Evolutionary conservation across 2,113 vertebrate genomes (phyloP).

Genomic region (Zosterops pallidus): DNA sequence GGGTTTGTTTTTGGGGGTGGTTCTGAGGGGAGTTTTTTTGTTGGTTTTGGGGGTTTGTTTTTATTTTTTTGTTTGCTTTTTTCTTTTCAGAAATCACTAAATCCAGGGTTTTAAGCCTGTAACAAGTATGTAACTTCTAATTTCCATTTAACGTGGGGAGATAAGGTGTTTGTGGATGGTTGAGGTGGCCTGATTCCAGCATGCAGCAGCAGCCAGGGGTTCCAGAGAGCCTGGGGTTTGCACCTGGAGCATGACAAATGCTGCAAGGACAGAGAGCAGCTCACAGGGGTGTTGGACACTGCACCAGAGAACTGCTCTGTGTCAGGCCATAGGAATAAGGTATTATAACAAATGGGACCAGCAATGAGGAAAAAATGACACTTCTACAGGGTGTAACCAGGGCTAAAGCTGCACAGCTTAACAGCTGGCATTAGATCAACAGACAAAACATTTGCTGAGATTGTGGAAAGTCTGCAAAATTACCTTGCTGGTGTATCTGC

Average conservation of each 20-base stretch:
- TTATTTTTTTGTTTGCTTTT: too few relatives aligned
- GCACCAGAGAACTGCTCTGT: not conserved
- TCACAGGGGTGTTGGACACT: not conserved
- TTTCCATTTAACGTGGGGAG: not conserved
- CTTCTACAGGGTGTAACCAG: not conserved
- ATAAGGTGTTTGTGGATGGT: rapidly evolving
- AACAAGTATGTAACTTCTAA: not conserved
- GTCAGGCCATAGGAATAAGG: not conserved
- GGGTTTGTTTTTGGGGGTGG: too few relatives aligned
- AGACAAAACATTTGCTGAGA: constrained; percentile 55
- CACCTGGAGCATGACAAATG: not conserved
- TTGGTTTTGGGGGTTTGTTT: too few relatives aligned
- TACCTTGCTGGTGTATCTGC: constrained; percentile 3
- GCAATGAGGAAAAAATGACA: not conserved
- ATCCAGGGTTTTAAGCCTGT: not conserved
- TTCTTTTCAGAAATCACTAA: not conserved
- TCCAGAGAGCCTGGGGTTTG: not conserved
- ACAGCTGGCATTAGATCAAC: constrained; percentile 41
- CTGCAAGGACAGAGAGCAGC: not conserved
- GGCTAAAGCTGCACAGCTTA: constrained; percentile 25
- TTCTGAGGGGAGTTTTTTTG: too few relatives aligned
- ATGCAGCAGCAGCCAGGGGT: not conserved
- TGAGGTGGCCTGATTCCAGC: not conserved
- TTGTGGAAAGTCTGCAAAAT: constrained; percentile 27
- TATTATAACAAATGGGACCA: not conserved